These are phyloP conservation scores for Geococcyx californianus DNA, from an alignment of 2,113 vertebrate genomes.

Conservation along the genomic window DNA sequence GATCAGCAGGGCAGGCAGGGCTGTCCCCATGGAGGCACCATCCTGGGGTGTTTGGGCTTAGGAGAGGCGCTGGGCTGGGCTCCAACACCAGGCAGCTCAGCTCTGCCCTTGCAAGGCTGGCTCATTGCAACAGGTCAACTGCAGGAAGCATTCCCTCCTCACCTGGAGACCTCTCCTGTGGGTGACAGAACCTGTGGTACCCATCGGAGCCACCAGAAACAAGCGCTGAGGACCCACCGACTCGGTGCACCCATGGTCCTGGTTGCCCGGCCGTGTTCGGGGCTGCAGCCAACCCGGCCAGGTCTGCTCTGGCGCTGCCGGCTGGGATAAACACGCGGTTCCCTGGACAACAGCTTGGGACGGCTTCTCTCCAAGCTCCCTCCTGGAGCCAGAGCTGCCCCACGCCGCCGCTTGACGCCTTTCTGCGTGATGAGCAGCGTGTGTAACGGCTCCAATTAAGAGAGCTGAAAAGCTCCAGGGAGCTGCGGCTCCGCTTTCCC, in stretches of 20 bases:
- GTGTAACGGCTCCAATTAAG: neutral
- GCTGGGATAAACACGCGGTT: neutral
- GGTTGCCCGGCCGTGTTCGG: accelerated
- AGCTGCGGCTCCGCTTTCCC: neutral
- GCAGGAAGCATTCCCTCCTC: neutral
- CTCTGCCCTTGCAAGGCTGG: neutral
- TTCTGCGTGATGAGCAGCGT: neutral
- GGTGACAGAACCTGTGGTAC: accelerated
- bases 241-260: neutral
- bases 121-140: neutral
- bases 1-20: neutral
- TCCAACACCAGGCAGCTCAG: neutral
- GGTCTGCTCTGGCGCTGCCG: too few relatives aligned
- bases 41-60: accelerated
- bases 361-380: neutral
- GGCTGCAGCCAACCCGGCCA: neutral
- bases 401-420: neutral
- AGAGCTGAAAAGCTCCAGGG: neutral
- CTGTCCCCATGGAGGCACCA: neutral
- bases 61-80: neutral
- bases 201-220: accelerated
- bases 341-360: neutral
- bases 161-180: accelerated
- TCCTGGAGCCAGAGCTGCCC: neutral
- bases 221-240: neutral